These are phyloP conservation scores for Tangachromis dhanisi DNA, from an alignment of 2,113 vertebrate species.

Conservation along the genomic window DNA sequence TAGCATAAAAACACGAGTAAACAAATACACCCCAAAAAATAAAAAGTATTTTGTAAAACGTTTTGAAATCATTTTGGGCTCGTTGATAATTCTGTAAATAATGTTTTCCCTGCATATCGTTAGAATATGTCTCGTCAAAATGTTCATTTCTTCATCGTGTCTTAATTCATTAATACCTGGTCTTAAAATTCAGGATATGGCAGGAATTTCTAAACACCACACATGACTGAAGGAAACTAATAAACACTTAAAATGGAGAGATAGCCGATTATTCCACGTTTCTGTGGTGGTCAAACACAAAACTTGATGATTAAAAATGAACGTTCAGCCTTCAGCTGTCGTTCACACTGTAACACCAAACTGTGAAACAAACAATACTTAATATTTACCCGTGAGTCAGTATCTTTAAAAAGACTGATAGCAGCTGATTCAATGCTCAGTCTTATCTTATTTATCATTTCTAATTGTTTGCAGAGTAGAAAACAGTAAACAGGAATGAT, in stretches of 20 bases:
- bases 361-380: background rate
- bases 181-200: background rate
- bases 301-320: background rate
- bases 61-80: background rate
- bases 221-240: accelerated
- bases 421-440: background rate
- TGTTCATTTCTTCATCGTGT: background rate
- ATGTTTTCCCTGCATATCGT: background rate
- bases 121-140: background rate
- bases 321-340: background rate
- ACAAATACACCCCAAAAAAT: accelerated
- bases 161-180: background rate
- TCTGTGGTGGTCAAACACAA: background rate
- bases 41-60: background rate
- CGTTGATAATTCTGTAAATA: background rate
- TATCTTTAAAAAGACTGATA: background rate
- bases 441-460: background rate
- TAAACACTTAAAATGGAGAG: background rate
- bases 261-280: background rate
- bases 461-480: background rate
- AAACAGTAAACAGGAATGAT: background rate
- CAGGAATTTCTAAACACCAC: background rate
- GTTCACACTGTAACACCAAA: background rate
- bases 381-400: background rate
- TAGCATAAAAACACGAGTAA: background rate